phyloP scores from a whole-genome alignment of 2,888 invertebrate genomes.

The Mechanitis messenoides region DNA sequence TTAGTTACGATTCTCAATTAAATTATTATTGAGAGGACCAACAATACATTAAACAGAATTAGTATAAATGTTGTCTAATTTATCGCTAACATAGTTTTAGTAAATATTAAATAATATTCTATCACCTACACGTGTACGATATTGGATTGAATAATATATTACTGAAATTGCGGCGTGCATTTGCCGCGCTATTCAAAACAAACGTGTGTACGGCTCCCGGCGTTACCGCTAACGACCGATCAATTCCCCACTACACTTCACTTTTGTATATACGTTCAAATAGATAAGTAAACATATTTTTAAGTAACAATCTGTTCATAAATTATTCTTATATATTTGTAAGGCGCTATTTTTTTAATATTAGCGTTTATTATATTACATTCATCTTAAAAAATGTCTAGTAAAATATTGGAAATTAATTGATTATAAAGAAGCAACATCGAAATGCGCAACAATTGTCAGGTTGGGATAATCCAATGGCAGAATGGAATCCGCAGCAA shows the following conservation, averaged over 20 bases:
- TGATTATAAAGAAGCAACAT: slow-evolving; percentile 8
- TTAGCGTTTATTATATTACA: not conserved
- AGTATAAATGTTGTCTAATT: no score
- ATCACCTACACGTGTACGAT: not conserved
- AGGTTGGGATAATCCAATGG: slow-evolving; percentile 51
- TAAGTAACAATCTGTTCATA: not conserved
- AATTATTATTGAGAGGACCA: no score
- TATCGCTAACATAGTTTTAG: no score
- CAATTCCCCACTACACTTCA: slow-evolving; percentile 18
- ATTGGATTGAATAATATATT: slow-evolving; percentile 16
- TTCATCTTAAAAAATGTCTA: not conserved
- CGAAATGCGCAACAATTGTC: slow-evolving; percentile 67
- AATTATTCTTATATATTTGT: not conserved
- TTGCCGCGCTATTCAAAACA: slow-evolving; percentile 30
- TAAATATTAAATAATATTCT: not conserved
- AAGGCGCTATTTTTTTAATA: not conserved
- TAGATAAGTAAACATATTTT: slow-evolving; percentile 1
- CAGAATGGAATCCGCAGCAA: slow-evolving; percentile 49
- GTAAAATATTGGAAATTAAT: slow-evolving; percentile 1
- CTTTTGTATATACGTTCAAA: slow-evolving; percentile 12
- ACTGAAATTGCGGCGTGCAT: slow-evolving; percentile 17
- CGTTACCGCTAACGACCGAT: slow-evolving; percentile 25
- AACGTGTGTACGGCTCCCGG: slow-evolving; percentile 19
- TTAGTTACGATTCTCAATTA: not conserved
- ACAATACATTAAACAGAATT: no score